phyloP scores from a whole-genome alignment of 1,140 invertebrate genomes.

The Eueides isabella region DNA sequence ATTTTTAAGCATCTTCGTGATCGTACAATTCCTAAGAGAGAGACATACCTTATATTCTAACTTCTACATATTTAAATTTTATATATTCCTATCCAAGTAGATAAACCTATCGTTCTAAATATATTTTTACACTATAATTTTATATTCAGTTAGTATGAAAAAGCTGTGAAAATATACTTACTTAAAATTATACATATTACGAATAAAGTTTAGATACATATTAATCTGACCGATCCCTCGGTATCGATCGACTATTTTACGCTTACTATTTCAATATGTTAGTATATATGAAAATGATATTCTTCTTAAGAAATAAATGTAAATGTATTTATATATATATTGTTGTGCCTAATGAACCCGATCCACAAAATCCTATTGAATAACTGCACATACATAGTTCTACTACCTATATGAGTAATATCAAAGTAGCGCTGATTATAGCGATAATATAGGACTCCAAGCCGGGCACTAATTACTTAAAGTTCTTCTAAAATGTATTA shows the following conservation, averaged over 20 bases:
- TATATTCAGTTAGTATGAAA: constrained; percentile 42
- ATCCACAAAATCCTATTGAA: constrained; percentile 10
- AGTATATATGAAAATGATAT: constrained; percentile 61
- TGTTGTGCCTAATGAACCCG: constrained; percentile 61
- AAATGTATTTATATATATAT: constrained; percentile 61
- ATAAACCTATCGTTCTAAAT: constrained; percentile 48
- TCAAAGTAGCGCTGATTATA: too few relatives aligned
- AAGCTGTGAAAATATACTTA: constrained; percentile 32
- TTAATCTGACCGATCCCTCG: constrained; percentile 44
- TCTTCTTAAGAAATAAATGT: constrained; percentile 66
- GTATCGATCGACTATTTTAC: constrained; percentile 68
- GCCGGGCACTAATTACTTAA: constrained; percentile 8
- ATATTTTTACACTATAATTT: constrained; percentile 70
- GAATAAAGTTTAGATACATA: constrained; percentile 36
- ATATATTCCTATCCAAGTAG: constrained; percentile 43
- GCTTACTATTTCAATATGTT: constrained; percentile 78
- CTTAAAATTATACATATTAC: constrained; percentile 20
- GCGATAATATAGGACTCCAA: constrained; percentile 28
- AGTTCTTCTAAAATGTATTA: constrained; percentile 55
- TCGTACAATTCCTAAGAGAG: constrained; percentile 72
- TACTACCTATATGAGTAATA: neutral
- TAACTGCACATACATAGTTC: neutral
- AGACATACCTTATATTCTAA: constrained; percentile 47
- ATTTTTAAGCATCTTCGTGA: constrained; percentile 45
- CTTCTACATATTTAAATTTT: constrained; percentile 42